phyloP scores from a whole-genome alignment of 2,888 invertebrate species.

The Aradus depressus region DNA sequence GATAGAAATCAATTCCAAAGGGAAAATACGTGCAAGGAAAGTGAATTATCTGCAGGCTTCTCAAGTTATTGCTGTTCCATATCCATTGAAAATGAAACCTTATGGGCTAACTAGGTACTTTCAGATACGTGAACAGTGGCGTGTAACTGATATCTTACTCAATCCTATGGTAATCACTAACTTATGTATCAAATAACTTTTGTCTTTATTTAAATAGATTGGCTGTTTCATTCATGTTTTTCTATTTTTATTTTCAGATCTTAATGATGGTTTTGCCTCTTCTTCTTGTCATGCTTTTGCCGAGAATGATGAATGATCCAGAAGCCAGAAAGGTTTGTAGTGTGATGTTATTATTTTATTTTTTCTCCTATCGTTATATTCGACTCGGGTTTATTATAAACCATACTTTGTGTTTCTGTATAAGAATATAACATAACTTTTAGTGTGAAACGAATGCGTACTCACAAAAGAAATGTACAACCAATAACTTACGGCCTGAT shows the following conservation, averaged over 20 bases:
- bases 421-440: too few species aligned
- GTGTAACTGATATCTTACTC: slow-evolving; percentile 89
- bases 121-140: slow-evolving; percentile 91
- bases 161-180: slow-evolving; percentile 72
- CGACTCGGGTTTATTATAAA: too few species aligned
- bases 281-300: slow-evolving; percentile 78
- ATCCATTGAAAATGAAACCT: slow-evolving; percentile 83
- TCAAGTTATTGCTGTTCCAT: slow-evolving; percentile 78
- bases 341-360: slow-evolving; percentile 5
- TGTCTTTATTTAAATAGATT: not conserved
- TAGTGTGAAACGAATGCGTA: too few species aligned
- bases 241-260: slow-evolving; percentile 42
- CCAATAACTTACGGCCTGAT: too few species aligned
- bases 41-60: slow-evolving; percentile 89
- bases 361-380: too few species aligned
- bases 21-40: slow-evolving; percentile 88
- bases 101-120: slow-evolving; percentile 74
- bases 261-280: slow-evolving; percentile 94
- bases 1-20: slow-evolving; percentile 95
- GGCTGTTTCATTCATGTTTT: slow-evolving; percentile 8
- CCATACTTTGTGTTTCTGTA: too few species aligned
- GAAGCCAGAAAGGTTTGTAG: slow-evolving; percentile 72
- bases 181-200: not conserved
- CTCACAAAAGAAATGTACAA: too few species aligned
- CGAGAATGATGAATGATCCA: slow-evolving; percentile 96